These are phyloP conservation scores for Ammodytes marinus DNA, from an alignment of 2,113 vertebrate species.

Conservation along the genomic window DNA sequence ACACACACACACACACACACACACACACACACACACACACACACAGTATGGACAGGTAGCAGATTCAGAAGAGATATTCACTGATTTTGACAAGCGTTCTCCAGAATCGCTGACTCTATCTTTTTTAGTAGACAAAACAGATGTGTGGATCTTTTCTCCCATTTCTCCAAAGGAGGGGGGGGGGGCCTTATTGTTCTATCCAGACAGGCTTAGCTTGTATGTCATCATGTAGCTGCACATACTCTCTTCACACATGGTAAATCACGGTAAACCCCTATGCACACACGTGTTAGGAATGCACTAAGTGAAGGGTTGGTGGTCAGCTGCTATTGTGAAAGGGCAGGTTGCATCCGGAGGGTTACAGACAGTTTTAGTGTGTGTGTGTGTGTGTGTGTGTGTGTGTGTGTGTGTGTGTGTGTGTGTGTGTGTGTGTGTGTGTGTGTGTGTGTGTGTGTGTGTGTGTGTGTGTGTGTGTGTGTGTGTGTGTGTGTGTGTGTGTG, in stretches of 20 bases:
- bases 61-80: too few species aligned
- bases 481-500: background rate
- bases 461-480: background rate
- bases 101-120: too few species aligned
- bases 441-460: background rate
- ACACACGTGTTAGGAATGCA: slow-evolving; percentile 67
- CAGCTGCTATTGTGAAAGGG: slow-evolving; percentile 50
- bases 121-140: slow-evolving; percentile 8
- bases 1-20: too few species aligned
- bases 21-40: too few species aligned
- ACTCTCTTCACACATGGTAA: slow-evolving; percentile 41
- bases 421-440: too few species aligned
- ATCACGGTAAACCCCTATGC: slow-evolving; percentile 41
- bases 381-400: too few species aligned
- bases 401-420: background rate
- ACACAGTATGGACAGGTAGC: too few species aligned
- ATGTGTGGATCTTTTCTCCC: slow-evolving; percentile 1
- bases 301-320: slow-evolving; percentile 72
- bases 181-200: slow-evolving; percentile 32
- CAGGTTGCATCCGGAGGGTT: slow-evolving; percentile 44
- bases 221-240: slow-evolving; percentile 37
- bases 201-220: slow-evolving; percentile 29
- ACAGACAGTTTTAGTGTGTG: slow-evolving; percentile 31
- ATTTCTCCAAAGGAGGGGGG: background rate
- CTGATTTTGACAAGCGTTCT: too few species aligned